Conservation (phyloP, 2,888 invertebrate species). For the Diarsia rubi region DNA sequence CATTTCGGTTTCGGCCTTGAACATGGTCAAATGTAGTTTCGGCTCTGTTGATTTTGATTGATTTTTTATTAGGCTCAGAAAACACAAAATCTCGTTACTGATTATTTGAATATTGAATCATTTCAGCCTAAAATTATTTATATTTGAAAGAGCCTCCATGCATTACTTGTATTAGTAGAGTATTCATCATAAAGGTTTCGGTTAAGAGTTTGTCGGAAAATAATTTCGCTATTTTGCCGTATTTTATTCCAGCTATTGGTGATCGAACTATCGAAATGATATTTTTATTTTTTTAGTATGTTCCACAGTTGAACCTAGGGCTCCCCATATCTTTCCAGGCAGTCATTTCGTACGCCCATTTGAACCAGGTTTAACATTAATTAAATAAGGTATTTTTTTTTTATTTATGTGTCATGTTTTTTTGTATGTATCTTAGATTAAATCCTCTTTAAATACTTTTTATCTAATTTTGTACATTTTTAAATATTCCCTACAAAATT, state of each 20-base stretch:
- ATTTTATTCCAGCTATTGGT: neutral
- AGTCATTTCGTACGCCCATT: neutral
- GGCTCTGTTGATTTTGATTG: neutral
- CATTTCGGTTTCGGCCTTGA: slow-evolving; percentile 34
- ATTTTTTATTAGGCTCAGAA: neutral
- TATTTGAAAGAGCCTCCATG: neutral
- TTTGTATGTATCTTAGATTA: neutral
- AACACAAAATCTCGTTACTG: neutral
- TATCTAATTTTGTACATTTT: too few species aligned
- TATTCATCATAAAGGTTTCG: neutral
- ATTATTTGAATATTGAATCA: neutral
- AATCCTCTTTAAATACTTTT: too few species aligned
- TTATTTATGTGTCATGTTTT: neutral
- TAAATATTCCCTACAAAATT: too few species aligned
- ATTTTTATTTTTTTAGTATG: too few species aligned
- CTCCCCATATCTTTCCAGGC: neutral
- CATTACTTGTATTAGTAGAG: too few species aligned
- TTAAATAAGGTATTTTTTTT: neutral
- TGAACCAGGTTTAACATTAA: neutral
- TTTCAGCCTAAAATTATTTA: neutral
- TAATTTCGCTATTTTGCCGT: neutral
- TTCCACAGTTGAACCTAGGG: neutral
- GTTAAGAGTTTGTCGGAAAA: neutral
- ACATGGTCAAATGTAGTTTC: slow-evolving; percentile 22
- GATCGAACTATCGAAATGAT: too few species aligned